A percentile compares a stretch with the other conserved stretches of the same genome.
Evolutionary conservation across 2,888 invertebrate species (phyloP).

Genomic region (Pantelozetes paolii): DNA sequence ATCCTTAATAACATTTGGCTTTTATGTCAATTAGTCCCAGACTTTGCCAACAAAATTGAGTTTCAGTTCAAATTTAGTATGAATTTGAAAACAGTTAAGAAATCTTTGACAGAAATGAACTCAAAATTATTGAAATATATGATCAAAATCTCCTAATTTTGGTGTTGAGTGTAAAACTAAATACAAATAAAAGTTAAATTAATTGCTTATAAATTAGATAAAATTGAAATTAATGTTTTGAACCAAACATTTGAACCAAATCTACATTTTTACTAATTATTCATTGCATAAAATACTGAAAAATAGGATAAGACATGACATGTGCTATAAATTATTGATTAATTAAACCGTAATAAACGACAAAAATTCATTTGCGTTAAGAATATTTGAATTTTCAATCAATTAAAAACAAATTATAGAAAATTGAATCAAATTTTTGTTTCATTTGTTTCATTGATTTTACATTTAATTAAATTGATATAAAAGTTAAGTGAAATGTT

Average conservation of each 20-base stretch:
- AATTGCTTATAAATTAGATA: background rate
- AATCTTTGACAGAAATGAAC: no score
- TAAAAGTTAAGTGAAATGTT: background rate
- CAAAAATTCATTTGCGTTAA: background rate
- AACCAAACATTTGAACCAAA: background rate
- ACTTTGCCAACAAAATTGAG: background rate
- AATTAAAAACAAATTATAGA: slow-evolving; percentile 1
- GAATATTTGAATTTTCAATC: background rate
- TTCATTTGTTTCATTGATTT: background rate
- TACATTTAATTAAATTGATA: background rate
- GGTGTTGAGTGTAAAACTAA: no score
- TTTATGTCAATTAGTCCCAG: no score
- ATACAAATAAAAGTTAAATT: background rate
- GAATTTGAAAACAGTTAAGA: no score
- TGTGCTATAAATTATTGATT: background rate
- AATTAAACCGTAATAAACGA: background rate
- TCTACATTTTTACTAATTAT: background rate
- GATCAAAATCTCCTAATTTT: no score
- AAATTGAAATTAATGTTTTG: background rate
- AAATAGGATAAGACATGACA: background rate
- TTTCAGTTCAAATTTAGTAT: background rate
- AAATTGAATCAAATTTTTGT: background rate
- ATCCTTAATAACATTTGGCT: background rate
- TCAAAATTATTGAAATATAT: background rate
- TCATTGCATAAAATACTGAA: background rate